These are phyloP conservation scores for Phenacoccus solenopsis DNA, from an alignment of 1,140 invertebrate species.

Conservation along the genomic window DNA sequence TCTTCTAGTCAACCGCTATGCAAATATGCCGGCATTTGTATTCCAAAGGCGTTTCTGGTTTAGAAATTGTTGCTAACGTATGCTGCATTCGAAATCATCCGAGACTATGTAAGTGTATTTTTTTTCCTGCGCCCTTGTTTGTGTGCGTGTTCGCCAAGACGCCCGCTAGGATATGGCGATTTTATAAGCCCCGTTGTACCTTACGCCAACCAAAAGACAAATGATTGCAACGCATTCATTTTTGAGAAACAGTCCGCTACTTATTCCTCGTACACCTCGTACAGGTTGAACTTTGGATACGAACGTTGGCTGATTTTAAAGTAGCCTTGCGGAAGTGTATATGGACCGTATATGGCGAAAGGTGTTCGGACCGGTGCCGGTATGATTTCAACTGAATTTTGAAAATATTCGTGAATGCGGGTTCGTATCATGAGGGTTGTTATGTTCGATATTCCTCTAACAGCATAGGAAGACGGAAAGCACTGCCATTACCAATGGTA, in stretches of 20 bases:
- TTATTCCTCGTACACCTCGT: not conserved
- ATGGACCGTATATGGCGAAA: no score
- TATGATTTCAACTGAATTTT: no score
- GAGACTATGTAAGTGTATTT: not conserved
- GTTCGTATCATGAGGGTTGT: no score
- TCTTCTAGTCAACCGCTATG: slow-evolving; percentile 16
- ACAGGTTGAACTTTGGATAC: not conserved
- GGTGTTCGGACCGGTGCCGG: no score
- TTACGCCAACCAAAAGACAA: not conserved
- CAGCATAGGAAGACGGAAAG: no score
- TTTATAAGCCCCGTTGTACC: no score
- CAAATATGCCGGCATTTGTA: slow-evolving; percentile 8
- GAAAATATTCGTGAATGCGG: no score
- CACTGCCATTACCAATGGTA: no score
- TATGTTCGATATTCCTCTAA: no score
- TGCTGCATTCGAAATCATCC: slow-evolving; percentile 6
- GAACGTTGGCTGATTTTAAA: no score
- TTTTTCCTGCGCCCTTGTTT: not conserved
- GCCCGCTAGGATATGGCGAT: not conserved
- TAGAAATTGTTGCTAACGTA: slow-evolving; percentile 16
- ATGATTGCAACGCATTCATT: not conserved
- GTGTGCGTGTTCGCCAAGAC: no score
- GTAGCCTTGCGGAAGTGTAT: no score
- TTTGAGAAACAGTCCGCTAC: not conserved
- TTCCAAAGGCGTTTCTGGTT: slow-evolving; percentile 14